Percentiles rank a stretch among this genome's conserved stretches.
phyloP scores from a whole-genome alignment of 1,140 invertebrate genomes.

The Planococcus citri region DNA sequence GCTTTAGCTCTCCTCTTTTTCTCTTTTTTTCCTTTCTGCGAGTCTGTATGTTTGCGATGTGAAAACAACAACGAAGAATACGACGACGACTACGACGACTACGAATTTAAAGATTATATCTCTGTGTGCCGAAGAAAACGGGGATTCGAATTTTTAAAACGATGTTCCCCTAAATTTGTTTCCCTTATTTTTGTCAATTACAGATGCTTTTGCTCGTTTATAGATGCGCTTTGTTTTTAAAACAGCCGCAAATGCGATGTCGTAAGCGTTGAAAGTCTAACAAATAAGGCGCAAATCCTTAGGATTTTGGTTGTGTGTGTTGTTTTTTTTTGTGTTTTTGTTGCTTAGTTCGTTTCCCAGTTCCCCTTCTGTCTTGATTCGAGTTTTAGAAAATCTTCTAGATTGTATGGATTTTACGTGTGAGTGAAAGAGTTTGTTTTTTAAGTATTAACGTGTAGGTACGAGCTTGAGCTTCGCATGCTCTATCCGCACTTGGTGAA shows the following conservation, averaged over 20 bases:
- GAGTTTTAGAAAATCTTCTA: background rate
- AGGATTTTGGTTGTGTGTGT: background rate
- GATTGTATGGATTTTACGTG: background rate
- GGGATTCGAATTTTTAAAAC: background rate
- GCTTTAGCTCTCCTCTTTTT: background rate
- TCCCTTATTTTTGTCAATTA: background rate
- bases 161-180: background rate
- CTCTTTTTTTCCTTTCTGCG: too few relatives aligned
- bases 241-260: background rate
- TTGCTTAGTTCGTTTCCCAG: too few relatives aligned
- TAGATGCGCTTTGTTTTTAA: background rate
- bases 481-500: background rate
- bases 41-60: too few relatives aligned
- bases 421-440: background rate
- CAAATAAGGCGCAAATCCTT: background rate
- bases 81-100: too few relatives aligned
- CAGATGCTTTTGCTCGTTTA: conserved; percentile 1
- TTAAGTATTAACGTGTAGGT: background rate
- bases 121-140: background rate
- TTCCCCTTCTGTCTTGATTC: too few relatives aligned
- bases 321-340: background rate
- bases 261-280: background rate
- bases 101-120: conserved; percentile 4
- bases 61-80: too few relatives aligned
- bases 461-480: background rate